Evolutionary conservation across 2,113 vertebrate species (phyloP), one percentile per base, ranked within the genome.

Genomic region (Syngnathus typhle): DNA sequence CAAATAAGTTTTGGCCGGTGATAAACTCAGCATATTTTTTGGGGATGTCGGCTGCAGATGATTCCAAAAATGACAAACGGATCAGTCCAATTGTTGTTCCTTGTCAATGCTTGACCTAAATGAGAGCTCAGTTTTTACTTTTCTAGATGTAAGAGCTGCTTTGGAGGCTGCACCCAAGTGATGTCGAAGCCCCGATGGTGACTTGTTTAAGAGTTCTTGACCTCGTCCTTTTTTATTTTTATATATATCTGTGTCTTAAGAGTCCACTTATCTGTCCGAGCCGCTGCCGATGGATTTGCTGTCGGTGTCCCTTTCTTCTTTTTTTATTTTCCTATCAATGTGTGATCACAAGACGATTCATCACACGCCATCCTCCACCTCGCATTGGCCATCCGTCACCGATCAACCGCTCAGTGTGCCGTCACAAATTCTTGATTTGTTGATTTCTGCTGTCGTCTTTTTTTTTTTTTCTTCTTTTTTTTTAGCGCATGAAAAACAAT

Each of bases 391-490:
- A 70, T 78, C 65, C 68, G 69, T 75, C 83, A 71, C 68, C 58
- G 72, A 80, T 38, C 74, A 63, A 76, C 68, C 27, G 69, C 16
- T 68, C 70, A 70, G 72, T 70, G 69, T 77, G 39, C 69, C 43
- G 64, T 83, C 67, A 62, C 62, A 69, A 63, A 23, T 83, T 82
- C 81, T 54, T 75, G 49, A 52, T 52, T 72, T 84, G 70, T 88
- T 84, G 87, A 72, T 86, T 88, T 84, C 76, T 83, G 75, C 85
- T 88, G 75, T 68, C 68, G 69, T 87, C 82, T 72, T 80, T 85
- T 90, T 87, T 70, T 80, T 85, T 90, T 87, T 84, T 73, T 80
- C 82, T 90, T 87, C n/a, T n/a, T 73, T 79, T 85, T 90, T 87
- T 73, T 82, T 70, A 44, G 64, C 80, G 77, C 78, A 92, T 92